These are phyloP conservation scores for Tringa solitaria DNA, from an alignment of 2,113 vertebrate genomes.

Conservation along the genomic window DNA sequence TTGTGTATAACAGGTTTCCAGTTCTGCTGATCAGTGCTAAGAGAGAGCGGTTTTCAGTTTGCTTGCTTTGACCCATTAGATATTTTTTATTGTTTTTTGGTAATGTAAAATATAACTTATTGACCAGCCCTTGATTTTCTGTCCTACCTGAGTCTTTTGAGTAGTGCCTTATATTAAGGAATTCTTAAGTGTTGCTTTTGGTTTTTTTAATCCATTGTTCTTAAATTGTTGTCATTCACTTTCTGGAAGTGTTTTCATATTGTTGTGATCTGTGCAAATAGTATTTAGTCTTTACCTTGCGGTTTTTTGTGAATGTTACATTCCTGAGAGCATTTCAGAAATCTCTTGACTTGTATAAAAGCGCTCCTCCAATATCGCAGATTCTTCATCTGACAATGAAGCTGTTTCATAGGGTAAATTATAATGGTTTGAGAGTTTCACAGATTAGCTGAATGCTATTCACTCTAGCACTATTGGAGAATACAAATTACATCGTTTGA, in stretches of 20 bases:
- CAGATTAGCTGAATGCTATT: constrained; percentile 32
- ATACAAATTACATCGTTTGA: background rate
- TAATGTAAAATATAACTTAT: background rate
- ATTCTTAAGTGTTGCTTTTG: background rate
- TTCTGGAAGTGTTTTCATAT: background rate
- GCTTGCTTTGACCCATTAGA: background rate
- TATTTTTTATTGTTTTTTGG: background rate
- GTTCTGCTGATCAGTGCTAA: background rate
- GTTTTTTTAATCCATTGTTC: background rate
- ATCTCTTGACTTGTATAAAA: constrained; percentile 24
- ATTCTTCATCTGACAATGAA: constrained; percentile 33
- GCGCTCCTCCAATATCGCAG: background rate
- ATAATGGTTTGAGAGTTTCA: constrained; percentile 29
- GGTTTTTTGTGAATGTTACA: background rate
- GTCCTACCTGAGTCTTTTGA: background rate
- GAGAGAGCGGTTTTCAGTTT: background rate
- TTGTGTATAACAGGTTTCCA: background rate
- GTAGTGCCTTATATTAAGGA: background rate
- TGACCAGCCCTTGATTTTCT: background rate
- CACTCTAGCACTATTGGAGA: background rate
- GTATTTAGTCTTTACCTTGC: background rate
- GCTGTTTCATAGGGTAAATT: constrained; percentile 24
- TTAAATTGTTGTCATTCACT: background rate
- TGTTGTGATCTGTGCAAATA: background rate
- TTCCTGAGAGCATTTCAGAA: constrained; percentile 8